Base-by-base conservation (phyloP, 2,113 vertebrate genomes). In the Callorhinus ursinus region DNA sequence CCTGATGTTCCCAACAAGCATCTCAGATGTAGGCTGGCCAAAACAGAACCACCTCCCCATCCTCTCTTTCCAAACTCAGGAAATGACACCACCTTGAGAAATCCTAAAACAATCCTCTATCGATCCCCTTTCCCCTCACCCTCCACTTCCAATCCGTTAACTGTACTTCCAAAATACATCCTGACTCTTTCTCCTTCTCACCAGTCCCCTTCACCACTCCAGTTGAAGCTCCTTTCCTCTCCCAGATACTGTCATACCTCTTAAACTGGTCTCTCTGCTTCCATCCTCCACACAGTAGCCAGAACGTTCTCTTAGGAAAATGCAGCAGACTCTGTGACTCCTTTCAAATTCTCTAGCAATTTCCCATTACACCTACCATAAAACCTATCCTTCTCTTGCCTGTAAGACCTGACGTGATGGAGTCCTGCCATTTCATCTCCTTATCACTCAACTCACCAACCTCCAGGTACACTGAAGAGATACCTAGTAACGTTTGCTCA, bases 321-420 rank as follows among this genome's bases (percentile, higher is more conserved):
- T 18, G 59, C 49, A 49, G 33, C 46, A 33, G n/a, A 80, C 7
- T 36, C 5, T 4, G n/a, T 49, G 49, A 69, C 28, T 46, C 55
- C 22, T 88, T 80, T 83, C 72, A 72, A 93, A 74, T 51, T 69
- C 57, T 42, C 61, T 3, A 91, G 24, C 13, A 4, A 69, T 59
- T 93, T 72, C 77, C 31, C 39, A 13, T 33, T 7, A 19, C 2
- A 46, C 51, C 59, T 24, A 22, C 9, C n/a, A 42, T 8, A 53
- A 67, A 74, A 80, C 0, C 31, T 8, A 1, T 4, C 24, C 19
- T 36, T 59, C 14, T 33, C 46, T 65, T 55, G 21, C 24, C 89
- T 42, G 0, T 2, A 53, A 55, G 80, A 77, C 1, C 24, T 13
- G 0, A 36, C 0, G 0, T 5, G 46, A 87, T 3, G n/a, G 53